Conservation (phyloP, 2,797 vertebrate species). For the Crenuchus spilurus region DNA sequence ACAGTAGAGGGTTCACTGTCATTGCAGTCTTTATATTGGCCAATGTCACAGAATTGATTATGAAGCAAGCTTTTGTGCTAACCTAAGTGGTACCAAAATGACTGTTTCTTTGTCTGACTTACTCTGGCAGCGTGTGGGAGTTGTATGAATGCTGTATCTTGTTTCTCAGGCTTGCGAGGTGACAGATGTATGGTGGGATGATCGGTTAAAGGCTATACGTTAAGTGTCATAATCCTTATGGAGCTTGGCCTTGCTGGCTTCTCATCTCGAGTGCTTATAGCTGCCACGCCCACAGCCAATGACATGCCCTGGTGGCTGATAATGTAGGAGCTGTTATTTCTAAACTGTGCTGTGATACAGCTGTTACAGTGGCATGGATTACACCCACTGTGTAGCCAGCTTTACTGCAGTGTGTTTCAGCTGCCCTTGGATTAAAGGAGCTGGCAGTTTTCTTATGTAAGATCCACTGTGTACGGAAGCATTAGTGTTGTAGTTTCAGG, state of each 20-base stretch:
- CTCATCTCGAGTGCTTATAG: too few relatives aligned
- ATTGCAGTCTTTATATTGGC: too few relatives aligned
- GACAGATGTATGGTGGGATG: neutral
- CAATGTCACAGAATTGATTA: too few relatives aligned
- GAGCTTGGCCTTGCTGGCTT: neutral
- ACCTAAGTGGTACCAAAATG: too few relatives aligned
- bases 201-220: neutral
- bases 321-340: neutral
- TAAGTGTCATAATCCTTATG: constrained; percentile 3
- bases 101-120: neutral
- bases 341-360: neutral
- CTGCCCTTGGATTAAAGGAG: constrained; percentile 2
- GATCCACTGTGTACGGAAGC: constrained; percentile 1
- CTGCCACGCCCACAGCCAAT: neutral
- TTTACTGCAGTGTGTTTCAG: neutral
- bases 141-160: neutral
- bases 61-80: too few relatives aligned
- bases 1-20: too few relatives aligned
- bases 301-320: neutral
- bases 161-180: neutral
- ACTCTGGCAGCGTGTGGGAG: neutral
- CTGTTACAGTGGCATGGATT: neutral
- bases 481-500: constrained; percentile 3
- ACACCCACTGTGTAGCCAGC: neutral
- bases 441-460: neutral